Evolutionary conservation across 2,888 invertebrate genomes (phyloP).

Genomic region (Rhaphigaster nebulosa): DNA sequence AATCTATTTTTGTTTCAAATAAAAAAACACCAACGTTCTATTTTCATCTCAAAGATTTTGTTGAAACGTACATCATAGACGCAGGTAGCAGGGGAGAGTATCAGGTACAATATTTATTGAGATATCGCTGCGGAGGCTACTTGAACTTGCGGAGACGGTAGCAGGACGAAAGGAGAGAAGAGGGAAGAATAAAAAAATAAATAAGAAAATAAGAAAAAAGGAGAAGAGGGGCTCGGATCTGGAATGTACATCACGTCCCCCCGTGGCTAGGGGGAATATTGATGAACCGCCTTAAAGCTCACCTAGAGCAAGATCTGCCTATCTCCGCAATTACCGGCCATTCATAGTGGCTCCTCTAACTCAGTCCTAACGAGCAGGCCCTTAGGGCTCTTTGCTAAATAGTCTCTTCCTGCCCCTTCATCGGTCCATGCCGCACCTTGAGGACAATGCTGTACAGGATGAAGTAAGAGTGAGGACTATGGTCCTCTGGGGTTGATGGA

Average conservation of each 20-base stretch:
- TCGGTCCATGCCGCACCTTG: neutral
- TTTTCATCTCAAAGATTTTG: neutral
- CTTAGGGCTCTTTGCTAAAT: slow-evolving; percentile 12
- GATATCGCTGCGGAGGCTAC: slow-evolving; percentile 1
- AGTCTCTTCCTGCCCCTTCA: neutral
- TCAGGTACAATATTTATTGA: slow-evolving; percentile 42
- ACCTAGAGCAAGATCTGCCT: slow-evolving; percentile 37
- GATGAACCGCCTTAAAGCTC: slow-evolving; percentile 45
- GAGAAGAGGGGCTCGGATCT: neutral
- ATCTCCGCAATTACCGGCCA: slow-evolving; percentile 32
- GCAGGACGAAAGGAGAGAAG: slow-evolving; percentile 36
- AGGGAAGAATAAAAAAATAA: slow-evolving; percentile 48
- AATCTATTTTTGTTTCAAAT: neutral
- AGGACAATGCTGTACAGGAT: neutral
- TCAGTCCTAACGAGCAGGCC: neutral
- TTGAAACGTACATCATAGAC: neutral
- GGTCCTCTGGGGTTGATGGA: neutral
- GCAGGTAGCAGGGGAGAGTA: neutral
- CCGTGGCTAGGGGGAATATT: slow-evolving; percentile 50
- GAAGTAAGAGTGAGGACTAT: neutral
- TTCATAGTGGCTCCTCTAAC: slow-evolving; percentile 10
- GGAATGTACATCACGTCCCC: slow-evolving; percentile 48
- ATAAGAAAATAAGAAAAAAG: slow-evolving; percentile 43
- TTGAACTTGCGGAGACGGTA: slow-evolving; percentile 43
- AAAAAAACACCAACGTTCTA: neutral